These are phyloP conservation scores for Acleris emargana DNA, from an alignment of 2,888 invertebrate genomes.

Conservation along the genomic window DNA sequence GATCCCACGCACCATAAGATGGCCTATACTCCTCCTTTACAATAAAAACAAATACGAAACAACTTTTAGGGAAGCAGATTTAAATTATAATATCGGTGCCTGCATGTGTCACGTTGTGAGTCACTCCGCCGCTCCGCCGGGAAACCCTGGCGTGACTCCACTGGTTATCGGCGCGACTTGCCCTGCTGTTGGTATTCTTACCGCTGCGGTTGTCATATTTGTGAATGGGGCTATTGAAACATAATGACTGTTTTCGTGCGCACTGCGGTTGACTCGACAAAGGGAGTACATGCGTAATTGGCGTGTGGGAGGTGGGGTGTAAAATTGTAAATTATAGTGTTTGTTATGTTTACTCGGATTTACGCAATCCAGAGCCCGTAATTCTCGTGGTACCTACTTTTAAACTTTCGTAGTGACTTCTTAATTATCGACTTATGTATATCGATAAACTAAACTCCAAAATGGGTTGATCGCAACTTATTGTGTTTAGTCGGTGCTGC, in stretches of 20 bases:
- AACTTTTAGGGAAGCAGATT: background rate
- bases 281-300: constrained; percentile 23
- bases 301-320: background rate
- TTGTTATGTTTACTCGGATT: background rate
- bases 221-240: constrained; percentile 42
- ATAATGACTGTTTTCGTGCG: constrained; percentile 32
- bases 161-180: constrained; percentile 66
- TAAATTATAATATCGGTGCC: background rate
- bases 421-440: no score
- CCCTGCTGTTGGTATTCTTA: constrained; percentile 61
- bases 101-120: constrained; percentile 41
- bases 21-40: no score
- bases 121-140: constrained; percentile 65
- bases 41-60: background rate
- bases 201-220: constrained; percentile 52
- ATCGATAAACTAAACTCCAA: no score
- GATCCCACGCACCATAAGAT: no score
- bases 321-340: background rate
- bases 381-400: no score
- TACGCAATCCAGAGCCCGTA: no score
- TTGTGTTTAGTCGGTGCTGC: no score
- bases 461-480: no score
- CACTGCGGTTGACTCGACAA: constrained; percentile 34
- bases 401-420: no score
- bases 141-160: constrained; percentile 82